phyloP scores from a whole-genome alignment of 2,888 invertebrate species.

The Labia minor region DNA sequence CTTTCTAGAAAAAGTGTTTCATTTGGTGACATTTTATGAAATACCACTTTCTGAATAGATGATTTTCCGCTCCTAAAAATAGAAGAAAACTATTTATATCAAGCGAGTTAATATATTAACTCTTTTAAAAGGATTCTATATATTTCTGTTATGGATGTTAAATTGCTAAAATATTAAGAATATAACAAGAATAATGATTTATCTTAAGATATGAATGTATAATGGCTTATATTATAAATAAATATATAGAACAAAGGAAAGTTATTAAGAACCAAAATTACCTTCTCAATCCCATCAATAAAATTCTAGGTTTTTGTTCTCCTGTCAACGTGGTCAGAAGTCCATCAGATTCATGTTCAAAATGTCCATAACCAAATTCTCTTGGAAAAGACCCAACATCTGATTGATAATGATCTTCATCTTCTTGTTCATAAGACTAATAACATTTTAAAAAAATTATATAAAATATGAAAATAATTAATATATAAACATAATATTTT shows the following conservation, averaged over 20 bases:
- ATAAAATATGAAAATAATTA: neutral
- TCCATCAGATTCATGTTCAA: slow-evolving; percentile 68
- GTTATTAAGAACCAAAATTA: too few species aligned
- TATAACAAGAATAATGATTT: too few species aligned
- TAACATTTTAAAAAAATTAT: slow-evolving; percentile 21
- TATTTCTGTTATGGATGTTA: too few species aligned
- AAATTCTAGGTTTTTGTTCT: slow-evolving; percentile 83
- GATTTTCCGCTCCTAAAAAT: slow-evolving; percentile 89
- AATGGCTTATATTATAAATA: too few species aligned
- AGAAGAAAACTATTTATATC: too few species aligned
- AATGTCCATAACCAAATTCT: slow-evolving; percentile 83
- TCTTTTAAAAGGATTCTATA: too few species aligned
- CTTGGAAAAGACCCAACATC: slow-evolving; percentile 71
- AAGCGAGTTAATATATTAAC: too few species aligned
- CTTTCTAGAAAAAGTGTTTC: slow-evolving; percentile 97
- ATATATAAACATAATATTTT: neutral
- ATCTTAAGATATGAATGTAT: too few species aligned
- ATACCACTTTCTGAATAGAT: slow-evolving; percentile 99
- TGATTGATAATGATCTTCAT: slow-evolving; percentile 41
- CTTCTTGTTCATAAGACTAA: slow-evolving; percentile 35
- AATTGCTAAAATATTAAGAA: too few species aligned
- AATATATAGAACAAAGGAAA: too few species aligned
- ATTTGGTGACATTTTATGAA: slow-evolving; percentile 99
- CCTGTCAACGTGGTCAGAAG: slow-evolving; percentile 41
- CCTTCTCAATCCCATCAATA: slow-evolving; percentile 90